Base-by-base conservation (phyloP, 2,797 vertebrate genomes). In the Hirundo rustica region DNA sequence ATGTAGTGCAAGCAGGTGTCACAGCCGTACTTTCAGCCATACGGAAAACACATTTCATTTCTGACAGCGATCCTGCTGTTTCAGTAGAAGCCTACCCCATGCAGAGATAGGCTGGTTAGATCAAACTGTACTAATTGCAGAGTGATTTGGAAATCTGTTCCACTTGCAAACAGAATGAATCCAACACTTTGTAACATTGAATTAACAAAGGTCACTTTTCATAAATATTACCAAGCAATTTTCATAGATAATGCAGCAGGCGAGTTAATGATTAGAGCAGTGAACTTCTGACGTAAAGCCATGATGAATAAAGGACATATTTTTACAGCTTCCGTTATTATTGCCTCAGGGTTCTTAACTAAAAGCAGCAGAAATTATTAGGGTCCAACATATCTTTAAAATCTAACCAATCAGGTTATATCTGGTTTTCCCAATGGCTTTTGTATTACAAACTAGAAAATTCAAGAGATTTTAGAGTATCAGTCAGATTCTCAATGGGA, bases 101-200 rank as follows among this genome's bases (percentile, higher is more conserved):
- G 95, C 81, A 92, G 96, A 96, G 96, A 81, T 71, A 83, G 95
- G 79, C 89, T 95, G 92, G 88, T 88, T 93, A 96, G 93, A 97
- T 97, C 96, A 96, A 97, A 96, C 95, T 88, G 81, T 93, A 96
- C 93, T 97, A 96, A 97, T 97, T 94, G 93, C 91, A 89, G 85
- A 84, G 85, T 76, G 92, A 89, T 94, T 95, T 95, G 93, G 82
- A 96, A 96, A 92, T 93, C 95, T 96, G 95, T 96, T 97, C 93
- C 95, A 93, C 95, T 96, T 90, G 89, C 93, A 96, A 92, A 93
- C 87, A 92, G 93, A 96, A 94, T 26, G 15, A 93, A 92, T 91
- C 87, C 72, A 92, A 89, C 76, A 81, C 93, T 95, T 90, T 3
- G 76, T 94, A 96, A 96, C 92, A 92, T 38, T 93, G 93, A 95